Conservation (phyloP, 2,888 invertebrate genomes). For the Lasiommata megera region DNA sequence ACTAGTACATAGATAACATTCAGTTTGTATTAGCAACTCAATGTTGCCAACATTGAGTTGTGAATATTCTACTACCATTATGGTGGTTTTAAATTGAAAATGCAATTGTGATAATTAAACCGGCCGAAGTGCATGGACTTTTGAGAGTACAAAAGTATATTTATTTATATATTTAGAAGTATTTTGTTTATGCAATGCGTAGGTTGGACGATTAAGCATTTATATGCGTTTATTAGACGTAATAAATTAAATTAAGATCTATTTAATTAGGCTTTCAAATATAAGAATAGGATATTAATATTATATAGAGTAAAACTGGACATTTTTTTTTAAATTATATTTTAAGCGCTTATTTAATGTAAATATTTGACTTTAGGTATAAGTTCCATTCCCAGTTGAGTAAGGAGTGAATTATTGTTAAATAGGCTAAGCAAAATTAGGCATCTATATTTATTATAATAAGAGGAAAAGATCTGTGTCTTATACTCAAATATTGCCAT, state of each 20-base stretch:
- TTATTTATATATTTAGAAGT: conserved; percentile 22
- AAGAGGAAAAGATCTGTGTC: conserved; percentile 20
- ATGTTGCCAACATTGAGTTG: conserved; percentile 33
- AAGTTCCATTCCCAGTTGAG: conserved; percentile 19
- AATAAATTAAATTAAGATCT: conserved; percentile 9
- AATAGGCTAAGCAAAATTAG: conserved; percentile 2
- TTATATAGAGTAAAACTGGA: not conserved
- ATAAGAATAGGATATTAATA: not conserved
- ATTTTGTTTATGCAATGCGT: conserved; percentile 21
- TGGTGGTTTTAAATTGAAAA: conserved; percentile 38
- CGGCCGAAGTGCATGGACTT: conserved; percentile 53
- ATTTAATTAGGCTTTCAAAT: not conserved
- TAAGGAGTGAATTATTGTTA: conserved; percentile 10
- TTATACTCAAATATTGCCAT: conserved; percentile 7
- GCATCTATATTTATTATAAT: not conserved
- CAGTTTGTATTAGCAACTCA: conserved; percentile 1
- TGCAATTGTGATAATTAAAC: conserved; percentile 53
- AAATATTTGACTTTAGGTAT: conserved; percentile 28
- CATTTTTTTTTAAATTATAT: conserved; percentile 4
- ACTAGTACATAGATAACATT: not conserved
- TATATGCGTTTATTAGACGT: conserved; percentile 26
- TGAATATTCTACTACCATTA: conserved; percentile 36
- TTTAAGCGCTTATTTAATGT: conserved; percentile 26
- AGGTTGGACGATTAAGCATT: conserved; percentile 26
- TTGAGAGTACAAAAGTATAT: conserved; percentile 64